phyloP scores from a whole-genome alignment of 2,888 invertebrate species.

The Colletes collaris region DNA sequence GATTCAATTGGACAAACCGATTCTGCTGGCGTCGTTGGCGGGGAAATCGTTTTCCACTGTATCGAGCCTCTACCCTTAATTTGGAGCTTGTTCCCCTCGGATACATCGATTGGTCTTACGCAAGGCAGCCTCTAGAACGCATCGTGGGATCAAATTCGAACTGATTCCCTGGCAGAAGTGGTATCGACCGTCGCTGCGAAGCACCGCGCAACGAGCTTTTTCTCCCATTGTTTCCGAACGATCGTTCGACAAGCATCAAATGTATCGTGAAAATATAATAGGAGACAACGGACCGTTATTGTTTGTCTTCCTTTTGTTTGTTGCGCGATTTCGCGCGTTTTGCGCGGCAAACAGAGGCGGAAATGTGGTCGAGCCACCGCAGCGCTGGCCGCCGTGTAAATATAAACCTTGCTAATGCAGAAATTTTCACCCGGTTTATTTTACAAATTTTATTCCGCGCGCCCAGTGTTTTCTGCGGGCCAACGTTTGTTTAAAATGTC shows the following conservation, averaged over 20 bases:
- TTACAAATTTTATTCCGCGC: neutral
- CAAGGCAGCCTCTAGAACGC: neutral
- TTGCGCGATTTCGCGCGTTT: slow-evolving; percentile 10
- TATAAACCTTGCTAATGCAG: neutral
- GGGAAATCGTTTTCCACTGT: slow-evolving; percentile 22
- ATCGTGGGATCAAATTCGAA: too few relatives aligned
- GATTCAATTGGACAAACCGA: slow-evolving; percentile 50
- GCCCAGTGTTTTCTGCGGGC: too few relatives aligned
- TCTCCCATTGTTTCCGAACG: slow-evolving; percentile 7
- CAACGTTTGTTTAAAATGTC: too few relatives aligned
- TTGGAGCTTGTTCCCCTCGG: slow-evolving; percentile 29
- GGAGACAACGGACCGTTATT: slow-evolving; percentile 39
- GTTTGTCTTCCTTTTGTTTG: slow-evolving; percentile 46
- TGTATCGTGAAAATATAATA: slow-evolving; percentile 47
- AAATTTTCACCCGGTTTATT: slow-evolving; percentile 5
- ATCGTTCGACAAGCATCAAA: slow-evolving; percentile 18
- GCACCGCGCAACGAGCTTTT: neutral
- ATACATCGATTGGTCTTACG: slow-evolving; percentile 36
- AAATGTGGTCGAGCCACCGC: neutral
- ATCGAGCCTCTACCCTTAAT: slow-evolving; percentile 45
- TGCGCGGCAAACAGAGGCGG: slow-evolving; percentile 10
- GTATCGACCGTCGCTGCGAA: neutral
- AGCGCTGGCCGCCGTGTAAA: neutral
- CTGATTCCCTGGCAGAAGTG: too few relatives aligned
- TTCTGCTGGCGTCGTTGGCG: slow-evolving; percentile 32